Evolutionary conservation across 2,113 vertebrate genomes (phyloP), one percentile per base, ranked within the genome.

Genomic region (Nettapus auritus): DNA sequence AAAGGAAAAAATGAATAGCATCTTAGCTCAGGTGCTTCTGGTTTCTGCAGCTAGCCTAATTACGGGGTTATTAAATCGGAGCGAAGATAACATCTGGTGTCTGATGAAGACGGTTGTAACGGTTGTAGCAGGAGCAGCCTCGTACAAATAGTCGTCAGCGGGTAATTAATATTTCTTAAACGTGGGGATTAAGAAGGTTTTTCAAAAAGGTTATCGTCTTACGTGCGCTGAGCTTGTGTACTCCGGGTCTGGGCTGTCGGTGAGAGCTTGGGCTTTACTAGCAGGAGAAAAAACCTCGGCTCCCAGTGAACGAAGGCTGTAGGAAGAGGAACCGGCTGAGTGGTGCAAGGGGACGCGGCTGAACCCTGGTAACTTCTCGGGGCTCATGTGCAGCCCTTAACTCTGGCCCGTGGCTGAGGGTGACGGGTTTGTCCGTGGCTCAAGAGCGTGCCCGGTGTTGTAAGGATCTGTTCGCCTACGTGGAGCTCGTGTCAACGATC

Each of bases 171-270:
- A 1, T 20, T 28, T 52, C 79, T 1, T n/a, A 13, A 71, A 50
- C 46, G 25, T 42, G 14, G 28, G 31, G 53, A 18, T 31, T 56
- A 18, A 18, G 53, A 31, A 56, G 28, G 29, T 31, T 56, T 13
- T 56, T 18, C 16, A 56, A 16, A 31, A 17, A 10, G 28, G 6
- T 9, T 67, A 0, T 82, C 13, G 1, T 62, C 13, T 55, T 1
- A 4, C 4, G 6, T 13, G 4, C 38, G 4, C 11, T 25, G 42
- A 83, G 71, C 53, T 9, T 44, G 42, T 28, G 28, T 4, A 4
- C 78, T 52, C 22, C 33, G 20, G 6, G 22, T 55, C 9, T 85
- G 29, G n/a, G 87, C 31, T 64, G 1, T 38, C 53, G 34, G 5
- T 10, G 34, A 44, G 42, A 66, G 53, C 23, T 1, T 2, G 25